Percentiles rank a stretch among this genome's conserved stretches.
phyloP scores from a whole-genome alignment of 2,797 vertebrate genomes.

The Lophius americanus region DNA sequence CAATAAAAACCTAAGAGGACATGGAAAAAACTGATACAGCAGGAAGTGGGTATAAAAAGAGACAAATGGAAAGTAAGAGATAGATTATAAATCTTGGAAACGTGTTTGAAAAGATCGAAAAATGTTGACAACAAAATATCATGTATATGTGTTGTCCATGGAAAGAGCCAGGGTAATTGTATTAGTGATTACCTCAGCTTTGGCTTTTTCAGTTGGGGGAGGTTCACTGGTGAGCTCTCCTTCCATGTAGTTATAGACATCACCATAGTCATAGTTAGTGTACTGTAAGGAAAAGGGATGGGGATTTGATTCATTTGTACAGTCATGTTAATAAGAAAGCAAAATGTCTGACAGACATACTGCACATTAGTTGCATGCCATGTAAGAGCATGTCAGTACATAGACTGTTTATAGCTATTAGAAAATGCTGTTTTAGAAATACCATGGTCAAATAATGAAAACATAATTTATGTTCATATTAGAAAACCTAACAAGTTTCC shows the following conservation, averaged over 20 bases:
- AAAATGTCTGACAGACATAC: slow-evolving; percentile 42
- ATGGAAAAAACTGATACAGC: neutral
- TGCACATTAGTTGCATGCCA: slow-evolving; percentile 62
- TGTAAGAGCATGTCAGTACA: neutral
- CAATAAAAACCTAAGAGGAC: neutral
- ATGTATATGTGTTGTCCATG: slow-evolving; percentile 17
- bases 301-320: slow-evolving; percentile 62
- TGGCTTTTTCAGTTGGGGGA: slow-evolving; percentile 84
- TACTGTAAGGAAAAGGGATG: slow-evolving; percentile 86
- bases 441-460: too few relatives aligned
- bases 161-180: slow-evolving; percentile 11
- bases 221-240: slow-evolving; percentile 85
- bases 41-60: neutral
- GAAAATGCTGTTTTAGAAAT: neutral
- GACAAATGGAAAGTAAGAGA: neutral
- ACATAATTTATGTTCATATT: slow-evolving; percentile 51
- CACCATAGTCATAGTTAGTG: slow-evolving; percentile 89
- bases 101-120: neutral
- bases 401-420: slow-evolving; percentile 6
- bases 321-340: slow-evolving; percentile 52
- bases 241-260: slow-evolving; percentile 91
- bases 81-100: neutral
- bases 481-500: slow-evolving; percentile 2
- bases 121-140: neutral
- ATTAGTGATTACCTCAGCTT: slow-evolving; percentile 87